Evolutionary conservation across 2,113 vertebrate genomes (phyloP).

Genomic region (Cyanistes caeruleus): DNA sequence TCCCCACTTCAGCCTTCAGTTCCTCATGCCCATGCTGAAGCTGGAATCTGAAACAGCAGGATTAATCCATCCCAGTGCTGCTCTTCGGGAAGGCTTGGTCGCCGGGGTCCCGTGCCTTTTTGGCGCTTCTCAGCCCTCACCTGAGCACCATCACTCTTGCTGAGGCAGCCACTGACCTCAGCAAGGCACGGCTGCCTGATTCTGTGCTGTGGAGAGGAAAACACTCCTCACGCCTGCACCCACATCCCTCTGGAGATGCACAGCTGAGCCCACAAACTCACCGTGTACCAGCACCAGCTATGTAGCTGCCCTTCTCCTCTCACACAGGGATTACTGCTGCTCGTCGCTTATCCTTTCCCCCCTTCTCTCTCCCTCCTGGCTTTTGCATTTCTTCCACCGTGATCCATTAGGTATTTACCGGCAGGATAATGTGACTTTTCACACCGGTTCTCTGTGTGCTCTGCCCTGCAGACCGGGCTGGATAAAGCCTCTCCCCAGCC

Average conservation of each 20-base stretch:
- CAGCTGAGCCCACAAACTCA: neutral
- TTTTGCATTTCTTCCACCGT: slow-evolving; percentile 35
- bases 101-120: fast-evolving
- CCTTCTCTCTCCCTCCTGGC: neutral
- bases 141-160: neutral
- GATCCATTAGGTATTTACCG: slow-evolving; percentile 79
- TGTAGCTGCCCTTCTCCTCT: neutral
- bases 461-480: slow-evolving; percentile 74
- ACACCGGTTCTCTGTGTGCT: slow-evolving; percentile 74
- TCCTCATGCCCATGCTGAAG: fast-evolving
- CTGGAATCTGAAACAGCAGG: neutral
- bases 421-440: slow-evolving; percentile 81
- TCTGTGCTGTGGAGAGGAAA: neutral
- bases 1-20: neutral
- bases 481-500: slow-evolving; percentile 74
- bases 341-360: neutral
- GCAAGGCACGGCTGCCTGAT: neutral
- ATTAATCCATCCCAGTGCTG: neutral
- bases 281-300: neutral
- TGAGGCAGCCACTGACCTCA: neutral
- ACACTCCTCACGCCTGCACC: fast-evolving
- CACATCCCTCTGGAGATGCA: neutral
- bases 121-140: neutral
- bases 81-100: neutral
- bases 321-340: neutral